phyloP scores from a whole-genome alignment of 2,888 invertebrate genomes.

The Siphlonurus alternatus region DNA sequence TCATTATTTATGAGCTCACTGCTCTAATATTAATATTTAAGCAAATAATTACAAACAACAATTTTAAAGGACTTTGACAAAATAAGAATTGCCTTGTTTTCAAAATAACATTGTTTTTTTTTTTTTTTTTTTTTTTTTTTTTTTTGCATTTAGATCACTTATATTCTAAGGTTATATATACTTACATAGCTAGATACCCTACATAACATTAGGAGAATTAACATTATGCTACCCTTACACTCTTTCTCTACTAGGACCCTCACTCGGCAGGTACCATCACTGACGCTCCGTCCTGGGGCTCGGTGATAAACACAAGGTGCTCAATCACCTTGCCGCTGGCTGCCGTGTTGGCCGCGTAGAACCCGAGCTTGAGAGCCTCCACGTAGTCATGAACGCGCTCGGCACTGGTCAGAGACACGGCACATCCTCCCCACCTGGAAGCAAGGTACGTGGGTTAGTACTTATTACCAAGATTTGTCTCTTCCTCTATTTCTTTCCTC shows the following conservation, averaged over 20 bases:
- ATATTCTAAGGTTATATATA: no score
- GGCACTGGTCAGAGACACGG: slow-evolving; percentile 63
- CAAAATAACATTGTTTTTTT: not conserved
- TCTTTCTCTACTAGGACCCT: no score
- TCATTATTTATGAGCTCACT: no score
- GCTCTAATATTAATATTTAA: not conserved
- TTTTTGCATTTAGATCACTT: no score
- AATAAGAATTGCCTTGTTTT: not conserved
- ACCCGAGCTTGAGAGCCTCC: slow-evolving; percentile 45
- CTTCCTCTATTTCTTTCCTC: no score
- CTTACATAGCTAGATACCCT: no score
- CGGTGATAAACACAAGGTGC: not conserved
- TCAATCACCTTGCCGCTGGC: not conserved
- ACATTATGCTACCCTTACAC: no score
- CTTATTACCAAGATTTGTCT: no score
- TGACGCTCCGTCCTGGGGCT: not conserved
- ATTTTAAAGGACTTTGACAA: not conserved
- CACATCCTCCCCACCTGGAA: slow-evolving; percentile 91
- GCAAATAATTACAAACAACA: not conserved
- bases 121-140: not conserved
- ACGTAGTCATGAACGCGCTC: slow-evolving; percentile 50
- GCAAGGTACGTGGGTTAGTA: no score
- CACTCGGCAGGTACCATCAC: no score
- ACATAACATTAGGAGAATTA: no score
- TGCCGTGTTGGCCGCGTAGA: slow-evolving; percentile 35